These are phyloP conservation scores for Rhagoletis zephyria DNA, from an alignment of 1,140 invertebrate genomes.

Conservation along the genomic window DNA sequence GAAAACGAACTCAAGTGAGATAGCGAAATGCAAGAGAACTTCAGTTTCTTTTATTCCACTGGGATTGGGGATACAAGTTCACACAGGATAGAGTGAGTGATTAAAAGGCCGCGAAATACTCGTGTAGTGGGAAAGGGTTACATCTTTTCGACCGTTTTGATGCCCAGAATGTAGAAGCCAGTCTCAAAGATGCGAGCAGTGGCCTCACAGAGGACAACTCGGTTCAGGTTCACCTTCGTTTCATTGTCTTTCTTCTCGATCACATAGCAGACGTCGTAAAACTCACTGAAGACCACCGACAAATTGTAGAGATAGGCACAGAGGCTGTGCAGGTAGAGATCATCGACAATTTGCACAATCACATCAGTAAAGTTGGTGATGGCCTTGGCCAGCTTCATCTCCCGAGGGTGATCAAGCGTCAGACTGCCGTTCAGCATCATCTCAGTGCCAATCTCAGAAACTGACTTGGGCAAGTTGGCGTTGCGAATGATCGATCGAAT, in stretches of 20 bases:
- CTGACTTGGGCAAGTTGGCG: slow-evolving; percentile 81
- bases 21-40: no score
- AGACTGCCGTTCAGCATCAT: slow-evolving; percentile 74
- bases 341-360: slow-evolving; percentile 85
- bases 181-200: slow-evolving; percentile 90
- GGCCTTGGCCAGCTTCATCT: slow-evolving; percentile 94
- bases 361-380: slow-evolving; percentile 90
- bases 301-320: slow-evolving; percentile 98
- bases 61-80: no score
- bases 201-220: slow-evolving; percentile 92
- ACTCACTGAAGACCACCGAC: slow-evolving; percentile 91
- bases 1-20: no score
- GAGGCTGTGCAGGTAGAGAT: slow-evolving; percentile 89
- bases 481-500: slow-evolving; percentile 96
- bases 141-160: slow-evolving; percentile 93
- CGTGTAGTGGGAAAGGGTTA: no score
- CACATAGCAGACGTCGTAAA: slow-evolving; percentile 98
- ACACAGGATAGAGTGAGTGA: no score
- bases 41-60: no score
- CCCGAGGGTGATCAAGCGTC: slow-evolving; percentile 87
- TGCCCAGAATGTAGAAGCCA: slow-evolving; percentile 91
- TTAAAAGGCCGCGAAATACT: no score
- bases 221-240: slow-evolving; percentile 86
- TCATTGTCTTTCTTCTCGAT: slow-evolving; percentile 88
- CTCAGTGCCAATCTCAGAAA: slow-evolving; percentile 75